Conservation (phyloP, 2,797 vertebrate species). For the Sebastolobus altivelis region DNA sequence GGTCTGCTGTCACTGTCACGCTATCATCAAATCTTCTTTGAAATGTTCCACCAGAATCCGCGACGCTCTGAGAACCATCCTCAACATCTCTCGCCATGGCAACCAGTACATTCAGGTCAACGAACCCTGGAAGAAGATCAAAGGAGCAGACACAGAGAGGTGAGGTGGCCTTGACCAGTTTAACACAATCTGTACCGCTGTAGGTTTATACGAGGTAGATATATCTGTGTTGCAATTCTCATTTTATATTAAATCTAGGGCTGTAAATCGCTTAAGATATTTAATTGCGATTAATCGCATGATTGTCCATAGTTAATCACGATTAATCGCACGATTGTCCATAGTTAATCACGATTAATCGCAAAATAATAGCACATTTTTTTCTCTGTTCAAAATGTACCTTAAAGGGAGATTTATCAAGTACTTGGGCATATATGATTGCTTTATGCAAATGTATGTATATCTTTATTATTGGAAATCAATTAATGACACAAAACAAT, state of each 20-base stretch:
- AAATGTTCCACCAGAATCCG: constrained; percentile 87
- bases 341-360: too few relatives aligned
- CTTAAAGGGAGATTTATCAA: too few relatives aligned
- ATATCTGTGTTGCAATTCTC: not conserved
- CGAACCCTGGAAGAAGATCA: constrained; percentile 96
- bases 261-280: too few relatives aligned
- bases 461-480: too few relatives aligned
- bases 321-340: accelerated
- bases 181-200: not conserved
- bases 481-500: too few relatives aligned
- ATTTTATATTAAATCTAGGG: not conserved
- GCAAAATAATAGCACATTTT: accelerated
- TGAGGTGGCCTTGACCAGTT: constrained; percentile 52
- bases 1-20: not conserved
- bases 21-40: not conserved
- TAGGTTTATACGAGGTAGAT: not conserved
- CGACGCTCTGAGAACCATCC: constrained; percentile 92
- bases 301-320: too few relatives aligned
- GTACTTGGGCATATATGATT: too few relatives aligned
- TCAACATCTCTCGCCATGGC: constrained; percentile 95
- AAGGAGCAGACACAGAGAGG: constrained; percentile 90
- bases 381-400: too few relatives aligned
- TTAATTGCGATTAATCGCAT: too few relatives aligned
- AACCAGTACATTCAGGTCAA: constrained; percentile 98
- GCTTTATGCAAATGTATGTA: too few relatives aligned